A percentile compares a stretch with the other conserved stretches of the same genome.
These are phyloP conservation scores for Grammomys surdaster DNA, from an alignment of 2,113 vertebrate genomes.

Conservation along the genomic window DNA sequence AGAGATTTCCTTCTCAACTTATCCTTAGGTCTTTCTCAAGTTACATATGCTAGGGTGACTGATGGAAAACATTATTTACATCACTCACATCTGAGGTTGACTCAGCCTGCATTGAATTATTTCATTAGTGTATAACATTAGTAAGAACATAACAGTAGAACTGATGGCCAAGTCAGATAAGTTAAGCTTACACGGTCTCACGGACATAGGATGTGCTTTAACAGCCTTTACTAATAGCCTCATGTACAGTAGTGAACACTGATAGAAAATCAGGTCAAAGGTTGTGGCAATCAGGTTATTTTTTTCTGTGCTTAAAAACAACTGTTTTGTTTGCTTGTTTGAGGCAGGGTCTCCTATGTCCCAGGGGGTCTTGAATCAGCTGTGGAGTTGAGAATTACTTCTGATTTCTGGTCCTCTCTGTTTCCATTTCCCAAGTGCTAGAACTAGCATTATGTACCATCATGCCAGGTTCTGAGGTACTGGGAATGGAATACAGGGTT, in stretches of 20 bases:
- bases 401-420: neutral
- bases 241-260: conserved; percentile 17
- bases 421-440: neutral
- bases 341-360: neutral
- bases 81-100: neutral
- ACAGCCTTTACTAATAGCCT: neutral
- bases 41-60: neutral
- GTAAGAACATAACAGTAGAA: neutral
- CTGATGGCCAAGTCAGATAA: neutral
- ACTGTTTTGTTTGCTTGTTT: neutral
- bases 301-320: conserved; percentile 28
- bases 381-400: neutral
- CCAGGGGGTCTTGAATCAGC: neutral
- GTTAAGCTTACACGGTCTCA: neutral
- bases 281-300: neutral
- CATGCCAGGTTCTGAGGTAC: neutral
- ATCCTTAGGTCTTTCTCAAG: neutral
- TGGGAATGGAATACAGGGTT: neutral
- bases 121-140: neutral
- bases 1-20: neutral
- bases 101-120: neutral
- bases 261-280: neutral
- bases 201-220: neutral
- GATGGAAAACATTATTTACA: conserved; percentile 1
- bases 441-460: neutral